Evolutionary conservation across 2,113 vertebrate species (phyloP).

Genomic region (Phalacrocorax pelagicus): DNA sequence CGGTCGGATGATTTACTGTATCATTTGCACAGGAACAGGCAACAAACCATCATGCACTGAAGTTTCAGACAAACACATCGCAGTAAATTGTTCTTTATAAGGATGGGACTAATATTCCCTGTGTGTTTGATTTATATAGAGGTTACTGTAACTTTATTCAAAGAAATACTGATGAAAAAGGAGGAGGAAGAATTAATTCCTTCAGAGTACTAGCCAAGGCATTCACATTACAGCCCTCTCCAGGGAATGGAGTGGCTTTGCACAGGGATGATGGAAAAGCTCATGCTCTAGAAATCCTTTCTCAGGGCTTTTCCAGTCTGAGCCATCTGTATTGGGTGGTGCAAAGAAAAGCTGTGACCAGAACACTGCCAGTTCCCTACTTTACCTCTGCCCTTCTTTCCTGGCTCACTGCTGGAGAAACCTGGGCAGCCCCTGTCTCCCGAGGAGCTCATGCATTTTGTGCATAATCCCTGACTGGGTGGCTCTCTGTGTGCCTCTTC

Average conservation of each 20-base stretch:
- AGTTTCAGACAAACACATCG: constrained; percentile 44
- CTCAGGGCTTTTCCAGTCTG: background rate
- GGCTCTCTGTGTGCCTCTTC: accelerated
- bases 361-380: background rate
- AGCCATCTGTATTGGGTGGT: background rate
- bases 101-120: constrained; percentile 28
- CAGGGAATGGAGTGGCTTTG: background rate
- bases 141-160: constrained; percentile 33
- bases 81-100: constrained; percentile 61
- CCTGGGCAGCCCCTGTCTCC: background rate
- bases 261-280: background rate
- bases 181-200: background rate
- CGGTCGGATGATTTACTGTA: constrained; percentile 1
- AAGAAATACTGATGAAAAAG: constrained; percentile 38
- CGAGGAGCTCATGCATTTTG: background rate
- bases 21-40: constrained; percentile 39
- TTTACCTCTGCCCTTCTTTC: background rate
- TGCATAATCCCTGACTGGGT: background rate
- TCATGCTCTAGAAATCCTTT: background rate
- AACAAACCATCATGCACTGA: background rate
- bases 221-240: background rate
- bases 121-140: constrained; percentile 28
- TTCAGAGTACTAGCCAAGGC: background rate
- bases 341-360: background rate
- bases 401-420: background rate